These are phyloP conservation scores for Esox masquinongy DNA, from an alignment of 2,797 vertebrate species.

Conservation along the genomic window DNA sequence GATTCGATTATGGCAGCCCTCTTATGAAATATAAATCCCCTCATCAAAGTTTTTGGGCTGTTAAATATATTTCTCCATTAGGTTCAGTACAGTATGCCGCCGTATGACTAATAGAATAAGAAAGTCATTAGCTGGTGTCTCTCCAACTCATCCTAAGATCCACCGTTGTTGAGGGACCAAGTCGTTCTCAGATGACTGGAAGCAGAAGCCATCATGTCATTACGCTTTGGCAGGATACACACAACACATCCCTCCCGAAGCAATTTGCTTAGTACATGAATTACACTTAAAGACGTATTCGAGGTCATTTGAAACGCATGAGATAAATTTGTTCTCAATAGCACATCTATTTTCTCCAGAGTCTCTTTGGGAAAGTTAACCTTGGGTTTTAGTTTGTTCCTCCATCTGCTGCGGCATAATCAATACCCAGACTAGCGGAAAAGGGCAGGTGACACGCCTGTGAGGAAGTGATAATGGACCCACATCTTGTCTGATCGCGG, in stretches of 20 bases:
- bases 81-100: neutral
- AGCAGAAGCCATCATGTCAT: conserved; percentile 63
- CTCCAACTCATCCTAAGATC: conserved; percentile 40
- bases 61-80: conserved; percentile 16
- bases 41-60: neutral
- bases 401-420: conserved; percentile 65
- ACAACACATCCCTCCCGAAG: conserved; percentile 55
- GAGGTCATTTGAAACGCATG: conserved; percentile 62
- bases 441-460: conserved; percentile 71
- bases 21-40: neutral
- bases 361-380: conserved; percentile 56
- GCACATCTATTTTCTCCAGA: conserved; percentile 17
- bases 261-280: conserved; percentile 73
- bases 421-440: conserved; percentile 65
- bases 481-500: conserved; percentile 42
- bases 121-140: conserved; percentile 44
- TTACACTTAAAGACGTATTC: conserved; percentile 71
- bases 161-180: conserved; percentile 54
- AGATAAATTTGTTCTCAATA: conserved; percentile 40
- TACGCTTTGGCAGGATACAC: conserved; percentile 63
- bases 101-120: conserved; percentile 50
- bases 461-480: conserved; percentile 69
- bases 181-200: conserved; percentile 52
- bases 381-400: conserved; percentile 65
- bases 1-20: neutral